phyloP scores from a whole-genome alignment of 2,797 vertebrate species.

The Pteronotus mesoamericanus region DNA sequence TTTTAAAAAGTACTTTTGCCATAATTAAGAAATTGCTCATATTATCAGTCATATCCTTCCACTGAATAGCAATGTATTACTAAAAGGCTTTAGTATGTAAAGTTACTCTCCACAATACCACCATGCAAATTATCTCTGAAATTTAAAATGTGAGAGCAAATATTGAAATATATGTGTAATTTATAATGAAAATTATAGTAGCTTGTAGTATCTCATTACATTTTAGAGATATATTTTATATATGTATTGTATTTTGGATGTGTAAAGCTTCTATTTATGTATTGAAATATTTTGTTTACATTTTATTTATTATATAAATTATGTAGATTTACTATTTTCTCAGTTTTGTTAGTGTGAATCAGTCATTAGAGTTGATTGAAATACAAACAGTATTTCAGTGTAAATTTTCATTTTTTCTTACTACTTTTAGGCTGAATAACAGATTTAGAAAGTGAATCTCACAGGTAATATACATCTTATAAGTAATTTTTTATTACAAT shows the following conservation, averaged over 20 bases:
- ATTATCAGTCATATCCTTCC: neutral
- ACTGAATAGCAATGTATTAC: neutral
- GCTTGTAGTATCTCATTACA: conserved; percentile 34
- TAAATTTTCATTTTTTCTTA: conserved; percentile 25
- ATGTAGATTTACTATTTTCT: conserved; percentile 73
- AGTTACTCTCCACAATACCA: neutral
- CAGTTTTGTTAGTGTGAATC: conserved; percentile 66
- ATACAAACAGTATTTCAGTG: conserved; percentile 59
- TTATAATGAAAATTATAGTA: conserved; percentile 5
- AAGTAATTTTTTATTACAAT: neutral
- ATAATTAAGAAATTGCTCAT: conserved; percentile 18
- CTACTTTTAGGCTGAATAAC: neutral
- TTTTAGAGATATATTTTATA: conserved; percentile 71
- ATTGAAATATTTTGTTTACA: conserved; percentile 65
- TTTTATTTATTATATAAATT: conserved; percentile 79
- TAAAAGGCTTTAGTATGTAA: conserved; percentile 27
- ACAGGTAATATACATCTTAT: neutral
- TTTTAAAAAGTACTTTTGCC: neutral
- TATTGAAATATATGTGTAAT: conserved; percentile 50
- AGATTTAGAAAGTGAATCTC: neutral
- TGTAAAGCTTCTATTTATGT: conserved; percentile 80
- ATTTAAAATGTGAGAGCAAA: conserved; percentile 37
- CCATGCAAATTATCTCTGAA: conserved; percentile 18
- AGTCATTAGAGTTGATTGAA: conserved; percentile 77
- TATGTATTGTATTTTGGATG: conserved; percentile 74